phyloP scores from a whole-genome alignment of 2,888 invertebrate genomes.

The Athalia cordata region DNA sequence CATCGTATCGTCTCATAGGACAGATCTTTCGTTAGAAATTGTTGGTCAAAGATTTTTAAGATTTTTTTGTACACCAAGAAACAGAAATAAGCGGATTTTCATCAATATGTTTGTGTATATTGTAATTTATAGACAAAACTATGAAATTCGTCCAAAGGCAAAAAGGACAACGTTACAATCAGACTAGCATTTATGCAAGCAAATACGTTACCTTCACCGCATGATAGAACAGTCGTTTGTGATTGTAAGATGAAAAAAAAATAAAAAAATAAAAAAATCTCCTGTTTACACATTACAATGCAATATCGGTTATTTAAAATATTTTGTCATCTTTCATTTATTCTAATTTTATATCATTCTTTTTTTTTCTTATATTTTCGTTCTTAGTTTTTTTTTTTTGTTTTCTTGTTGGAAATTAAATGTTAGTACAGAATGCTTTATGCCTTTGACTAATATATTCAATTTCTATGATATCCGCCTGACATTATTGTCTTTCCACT shows the following conservation, averaged over 20 bases:
- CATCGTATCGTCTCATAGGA: too few relatives aligned
- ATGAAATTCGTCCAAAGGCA: slow-evolving; percentile 13
- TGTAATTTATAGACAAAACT: slow-evolving; percentile 16
- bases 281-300: slow-evolving; percentile 26
- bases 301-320: slow-evolving; percentile 5
- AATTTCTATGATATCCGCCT: slow-evolving; percentile 42
- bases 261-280: not conserved
- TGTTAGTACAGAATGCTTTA: slow-evolving; percentile 35
- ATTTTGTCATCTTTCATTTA: not conserved
- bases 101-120: not conserved
- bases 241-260: not conserved
- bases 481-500: slow-evolving; percentile 60
- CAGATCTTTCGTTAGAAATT: too few relatives aligned
- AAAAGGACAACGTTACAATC: slow-evolving; percentile 40
- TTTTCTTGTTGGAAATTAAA: slow-evolving; percentile 12
- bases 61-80: not conserved
- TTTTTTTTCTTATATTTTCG: not conserved
- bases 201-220: slow-evolving; percentile 37
- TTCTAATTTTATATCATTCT: slow-evolving; percentile 14
- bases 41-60: not conserved
- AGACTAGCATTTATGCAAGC: slow-evolving; percentile 11
- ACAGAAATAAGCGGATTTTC: slow-evolving; percentile 4
- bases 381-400: not conserved
- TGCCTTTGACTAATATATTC: slow-evolving; percentile 38
- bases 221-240: not conserved